A percentile compares a stretch with the other conserved stretches of the same genome.
Conservation (phyloP, 2,113 vertebrate genomes). For the Ptyas mucosa region DNA sequence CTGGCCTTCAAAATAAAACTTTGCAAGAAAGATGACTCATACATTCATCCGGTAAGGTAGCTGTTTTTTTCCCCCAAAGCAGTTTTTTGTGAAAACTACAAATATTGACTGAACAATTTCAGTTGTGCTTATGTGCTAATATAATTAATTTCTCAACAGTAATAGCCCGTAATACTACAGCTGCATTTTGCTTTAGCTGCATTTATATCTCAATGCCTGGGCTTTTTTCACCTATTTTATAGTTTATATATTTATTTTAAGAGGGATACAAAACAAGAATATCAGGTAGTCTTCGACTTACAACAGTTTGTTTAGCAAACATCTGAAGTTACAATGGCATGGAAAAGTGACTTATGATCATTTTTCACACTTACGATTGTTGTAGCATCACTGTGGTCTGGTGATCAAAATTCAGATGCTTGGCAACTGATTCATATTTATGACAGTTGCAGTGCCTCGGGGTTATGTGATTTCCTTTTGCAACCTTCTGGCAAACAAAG, state of each 20-base stretch:
- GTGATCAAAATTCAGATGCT: background rate
- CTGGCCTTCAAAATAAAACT: slow-evolving; percentile 50
- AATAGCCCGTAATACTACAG: background rate
- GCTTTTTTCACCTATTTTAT: background rate
- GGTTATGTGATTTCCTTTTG: background rate
- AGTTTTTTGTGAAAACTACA: slow-evolving; percentile 71
- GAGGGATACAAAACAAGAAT: background rate
- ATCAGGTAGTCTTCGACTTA: background rate
- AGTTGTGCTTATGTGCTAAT: slow-evolving; percentile 69
- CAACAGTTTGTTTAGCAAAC: background rate
- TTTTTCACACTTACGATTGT: background rate
- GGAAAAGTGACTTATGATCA: background rate
- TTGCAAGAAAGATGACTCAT: slow-evolving; percentile 63
- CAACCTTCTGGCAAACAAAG: background rate
- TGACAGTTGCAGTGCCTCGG: background rate
- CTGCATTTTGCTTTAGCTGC: slow-evolving; percentile 17
- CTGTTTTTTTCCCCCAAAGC: slow-evolving; percentile 70
- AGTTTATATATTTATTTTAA: background rate
- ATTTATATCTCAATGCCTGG: background rate
- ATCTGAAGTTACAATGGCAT: background rate
- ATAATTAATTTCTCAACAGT: slow-evolving; percentile 68
- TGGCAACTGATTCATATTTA: background rate
- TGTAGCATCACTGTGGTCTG: background rate
- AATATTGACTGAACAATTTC: slow-evolving; percentile 73
- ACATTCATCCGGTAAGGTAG: slow-evolving; percentile 63